Evolutionary conservation across 2,888 invertebrate species (phyloP), one percentile per base, ranked within the genome.

Genomic region (Iselma pallidipennis): DNA sequence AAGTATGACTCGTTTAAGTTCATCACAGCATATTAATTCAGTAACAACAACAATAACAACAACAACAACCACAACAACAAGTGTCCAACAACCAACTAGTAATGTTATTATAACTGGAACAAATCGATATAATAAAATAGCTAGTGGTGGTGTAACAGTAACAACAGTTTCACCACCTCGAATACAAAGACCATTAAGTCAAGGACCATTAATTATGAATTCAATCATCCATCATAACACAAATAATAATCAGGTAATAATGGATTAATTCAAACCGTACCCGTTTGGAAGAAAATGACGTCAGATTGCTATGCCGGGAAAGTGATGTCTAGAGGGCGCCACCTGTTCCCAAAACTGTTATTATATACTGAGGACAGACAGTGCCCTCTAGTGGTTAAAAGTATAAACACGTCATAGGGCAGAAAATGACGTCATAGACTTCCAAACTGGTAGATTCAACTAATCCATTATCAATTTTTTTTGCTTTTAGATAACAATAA

Each of bases 1-100:
- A 78, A 92, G 92, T 77, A 91, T 92, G 91, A 92, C 92, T 7
- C 85, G 91, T 37, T 79, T 92, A 63, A 91, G 91, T 63, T 91
- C 91, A 12, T 91, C 91, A 42, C 91, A 92, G 76, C 89, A 90
- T 78, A 91, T 91, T 70, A 90, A 90, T 62, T 76, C 78, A 66
- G 66, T 66, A 37, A 61, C 55, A 42, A 55, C 57, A 16, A 26
- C 49, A 68, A 64, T 25, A 6, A 63, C 68, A 57, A 77, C 80
- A 37, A 76, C 80, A 68, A 80, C 78, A 12, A 69, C 74, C 57
- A 68, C 80, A 14, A n/a, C n/a, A n/a, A n/a, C n/a, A n/a, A n/a
- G n/a, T n/a, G n/a, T n/a, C n/a, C n/a, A n/a, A n/a, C 83, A 84
- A 6, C 79, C 82, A 1, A 82, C 83, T 42, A 84, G 82, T 68